A percentile compares a stretch with the other conserved stretches of the same genome.
phyloP scores from a whole-genome alignment of 2,113 vertebrate species.

The Aegithalos caudatus region DNA sequence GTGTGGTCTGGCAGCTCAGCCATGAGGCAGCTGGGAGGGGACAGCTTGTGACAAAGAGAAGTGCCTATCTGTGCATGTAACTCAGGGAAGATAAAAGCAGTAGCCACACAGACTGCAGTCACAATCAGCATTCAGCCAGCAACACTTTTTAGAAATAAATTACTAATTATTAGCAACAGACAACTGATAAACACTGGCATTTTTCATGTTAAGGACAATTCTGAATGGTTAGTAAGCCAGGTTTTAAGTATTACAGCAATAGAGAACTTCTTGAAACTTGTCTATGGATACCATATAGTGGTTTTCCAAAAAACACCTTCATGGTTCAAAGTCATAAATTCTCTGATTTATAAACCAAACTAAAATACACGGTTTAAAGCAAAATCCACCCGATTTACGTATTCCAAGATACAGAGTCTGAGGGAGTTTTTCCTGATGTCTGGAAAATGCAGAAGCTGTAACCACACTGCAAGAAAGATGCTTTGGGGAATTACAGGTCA shows the following conservation, averaged over 20 bases:
- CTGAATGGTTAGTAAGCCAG: neutral
- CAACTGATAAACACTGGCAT: neutral
- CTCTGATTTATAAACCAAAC: neutral
- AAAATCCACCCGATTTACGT: neutral
- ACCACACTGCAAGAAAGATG: neutral
- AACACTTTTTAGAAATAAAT: neutral
- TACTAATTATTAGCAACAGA: neutral
- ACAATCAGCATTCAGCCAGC: neutral
- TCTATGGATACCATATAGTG: neutral
- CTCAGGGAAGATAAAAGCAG: neutral
- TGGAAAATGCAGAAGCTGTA: neutral
- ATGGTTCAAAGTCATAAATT: neutral
- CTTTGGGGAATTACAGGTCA: neutral
- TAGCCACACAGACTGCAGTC: neutral
- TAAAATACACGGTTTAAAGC: neutral
- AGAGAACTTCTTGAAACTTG: neutral
- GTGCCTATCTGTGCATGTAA: accelerated
- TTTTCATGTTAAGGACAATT: neutral
- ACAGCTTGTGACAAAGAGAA: neutral
- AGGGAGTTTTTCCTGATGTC: neutral
- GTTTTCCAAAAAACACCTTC: neutral
- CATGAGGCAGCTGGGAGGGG: neutral
- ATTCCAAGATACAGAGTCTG: neutral
- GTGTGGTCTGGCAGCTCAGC: neutral
- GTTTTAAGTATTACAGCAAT: neutral